Conservation (phyloP, 2,888 invertebrate genomes). For the Frankliniella intonsa region DNA sequence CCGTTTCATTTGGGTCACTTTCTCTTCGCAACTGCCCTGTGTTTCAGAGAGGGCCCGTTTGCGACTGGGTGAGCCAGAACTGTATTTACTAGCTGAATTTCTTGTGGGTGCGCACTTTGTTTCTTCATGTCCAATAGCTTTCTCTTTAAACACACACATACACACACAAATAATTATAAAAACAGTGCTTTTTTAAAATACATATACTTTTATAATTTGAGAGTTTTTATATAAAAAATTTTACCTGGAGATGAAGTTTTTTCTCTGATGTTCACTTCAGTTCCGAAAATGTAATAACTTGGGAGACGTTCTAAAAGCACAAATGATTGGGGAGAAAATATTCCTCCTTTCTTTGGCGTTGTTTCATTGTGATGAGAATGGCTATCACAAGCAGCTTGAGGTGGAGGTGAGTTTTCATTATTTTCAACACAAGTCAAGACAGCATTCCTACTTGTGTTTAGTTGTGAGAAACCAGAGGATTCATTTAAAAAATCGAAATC, state of each 20-base stretch:
- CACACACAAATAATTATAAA: background rate
- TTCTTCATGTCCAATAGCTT: too few relatives aligned
- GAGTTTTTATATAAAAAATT: background rate
- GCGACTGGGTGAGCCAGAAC: too few relatives aligned
- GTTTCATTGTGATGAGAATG: background rate
- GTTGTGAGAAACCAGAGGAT: background rate
- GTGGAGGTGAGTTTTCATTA: constrained; percentile 16
- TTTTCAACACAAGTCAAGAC: background rate
- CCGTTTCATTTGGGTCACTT: background rate
- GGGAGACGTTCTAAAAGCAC: background rate
- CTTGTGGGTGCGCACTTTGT: too few relatives aligned
- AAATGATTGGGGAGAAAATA: background rate
- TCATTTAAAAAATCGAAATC: background rate
- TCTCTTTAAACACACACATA: background rate
- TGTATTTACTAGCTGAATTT: too few relatives aligned
- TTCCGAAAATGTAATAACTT: background rate
- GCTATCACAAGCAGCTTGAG: background rate
- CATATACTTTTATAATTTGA: too few relatives aligned
- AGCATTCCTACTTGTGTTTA: background rate
- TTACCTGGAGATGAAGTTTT: background rate
- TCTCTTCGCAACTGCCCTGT: background rate
- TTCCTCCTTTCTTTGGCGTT: background rate
- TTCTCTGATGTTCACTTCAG: background rate
- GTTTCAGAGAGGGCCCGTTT: too few relatives aligned
- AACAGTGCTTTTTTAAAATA: background rate